Conservation (phyloP, 2,888 invertebrate genomes). For the Campoplex capitator region DNA sequence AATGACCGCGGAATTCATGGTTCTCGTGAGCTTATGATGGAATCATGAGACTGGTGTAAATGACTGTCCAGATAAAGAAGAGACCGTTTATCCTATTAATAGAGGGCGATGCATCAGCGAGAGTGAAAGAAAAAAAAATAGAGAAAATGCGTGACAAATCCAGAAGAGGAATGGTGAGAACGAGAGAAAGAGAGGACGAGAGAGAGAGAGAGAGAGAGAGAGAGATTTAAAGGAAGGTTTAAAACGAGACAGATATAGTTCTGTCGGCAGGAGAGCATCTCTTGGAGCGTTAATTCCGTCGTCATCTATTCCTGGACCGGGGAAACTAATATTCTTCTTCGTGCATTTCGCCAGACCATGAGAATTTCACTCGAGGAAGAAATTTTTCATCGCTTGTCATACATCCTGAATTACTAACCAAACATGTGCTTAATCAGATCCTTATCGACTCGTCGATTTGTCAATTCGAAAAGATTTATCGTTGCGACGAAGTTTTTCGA, state of each 20-base stretch:
- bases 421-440: background rate
- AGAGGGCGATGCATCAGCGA: constrained; percentile 53
- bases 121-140: constrained; percentile 73
- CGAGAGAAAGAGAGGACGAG: no score
- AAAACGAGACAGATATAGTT: constrained; percentile 46
- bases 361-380: constrained; percentile 41
- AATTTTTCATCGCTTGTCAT: constrained; percentile 22
- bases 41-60: constrained; percentile 21
- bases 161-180: constrained; percentile 63
- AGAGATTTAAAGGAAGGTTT: constrained; percentile 28
- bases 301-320: constrained; percentile 74
- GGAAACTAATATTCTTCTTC: constrained; percentile 63
- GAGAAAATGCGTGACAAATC: constrained; percentile 74
- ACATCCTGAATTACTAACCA: background rate
- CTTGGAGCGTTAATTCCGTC: constrained; percentile 76
- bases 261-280: constrained; percentile 68
- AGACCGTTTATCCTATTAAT: constrained; percentile 68
- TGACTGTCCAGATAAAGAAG: constrained; percentile 44
- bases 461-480: constrained; percentile 32
- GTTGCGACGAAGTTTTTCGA: background rate
- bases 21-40: constrained; percentile 26
- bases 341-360: constrained; percentile 42
- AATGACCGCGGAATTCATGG: constrained; percentile 1
- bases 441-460: constrained; percentile 16
- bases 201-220: constrained; percentile 4